A percentile compares a stretch with the other conserved stretches of the same genome.
phyloP scores from a whole-genome alignment of 2,113 vertebrate species.

The Xenus cinereus region DNA sequence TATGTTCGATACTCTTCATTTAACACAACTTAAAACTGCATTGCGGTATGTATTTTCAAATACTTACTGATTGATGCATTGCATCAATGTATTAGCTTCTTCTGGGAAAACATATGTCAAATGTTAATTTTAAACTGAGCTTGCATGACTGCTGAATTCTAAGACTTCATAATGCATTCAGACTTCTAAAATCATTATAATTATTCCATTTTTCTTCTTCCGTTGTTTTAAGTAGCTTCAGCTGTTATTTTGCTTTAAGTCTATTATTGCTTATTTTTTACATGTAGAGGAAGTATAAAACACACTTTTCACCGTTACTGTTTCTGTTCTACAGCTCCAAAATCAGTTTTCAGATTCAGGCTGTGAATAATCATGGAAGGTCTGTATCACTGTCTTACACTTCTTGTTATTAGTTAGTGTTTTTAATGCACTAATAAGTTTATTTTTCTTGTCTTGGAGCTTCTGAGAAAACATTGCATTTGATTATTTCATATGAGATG shows the following conservation, averaged over 20 bases:
- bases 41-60: conserved; percentile 76
- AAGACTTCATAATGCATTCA: background rate
- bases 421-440: background rate
- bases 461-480: background rate
- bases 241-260: background rate
- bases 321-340: conserved; percentile 79
- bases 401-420: background rate
- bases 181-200: background rate
- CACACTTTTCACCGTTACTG: background rate
- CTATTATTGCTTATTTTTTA: background rate
- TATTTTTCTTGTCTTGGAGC: background rate
- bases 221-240: background rate
- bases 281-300: background rate
- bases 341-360: conserved; percentile 87
- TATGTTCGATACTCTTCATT: conserved; percentile 75
- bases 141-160: background rate
- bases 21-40: conserved; percentile 78
- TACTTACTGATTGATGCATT: background rate
- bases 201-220: background rate
- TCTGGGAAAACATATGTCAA: background rate
- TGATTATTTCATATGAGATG: background rate
- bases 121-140: background rate
- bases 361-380: conserved; percentile 92
- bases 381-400: conserved; percentile 39
- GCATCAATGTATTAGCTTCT: background rate